Evolutionary conservation across 2,888 invertebrate species (phyloP).

Genomic region (Lasioglossum oenotherae): DNA sequence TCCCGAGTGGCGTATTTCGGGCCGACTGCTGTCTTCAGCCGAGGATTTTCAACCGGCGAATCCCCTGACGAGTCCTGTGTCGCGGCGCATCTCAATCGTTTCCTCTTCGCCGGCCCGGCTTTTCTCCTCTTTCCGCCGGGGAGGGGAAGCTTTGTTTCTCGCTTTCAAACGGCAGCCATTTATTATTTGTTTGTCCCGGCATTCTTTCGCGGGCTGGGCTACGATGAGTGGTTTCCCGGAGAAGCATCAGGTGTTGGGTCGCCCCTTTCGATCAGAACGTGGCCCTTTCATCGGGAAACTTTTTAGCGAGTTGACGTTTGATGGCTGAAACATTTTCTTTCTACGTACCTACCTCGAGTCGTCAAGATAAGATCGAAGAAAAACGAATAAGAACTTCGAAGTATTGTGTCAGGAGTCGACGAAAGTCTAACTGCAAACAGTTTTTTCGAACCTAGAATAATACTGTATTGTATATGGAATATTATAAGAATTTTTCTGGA

Average conservation of each 20-base stretch:
- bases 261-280: conserved; percentile 16
- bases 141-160: conserved; percentile 21
- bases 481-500: not conserved
- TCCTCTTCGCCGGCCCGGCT: conserved; percentile 27
- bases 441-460: not conserved
- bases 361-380: not conserved
- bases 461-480: not conserved
- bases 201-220: conserved; percentile 13
- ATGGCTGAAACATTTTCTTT: not conserved
- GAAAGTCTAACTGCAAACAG: not conserved
- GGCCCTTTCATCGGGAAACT: not conserved
- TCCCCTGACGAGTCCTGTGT: conserved; percentile 69
- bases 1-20: conserved; percentile 67
- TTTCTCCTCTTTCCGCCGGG: not conserved
- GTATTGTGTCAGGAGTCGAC: not conserved
- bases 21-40: conserved; percentile 55
- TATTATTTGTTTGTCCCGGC: conserved; percentile 56
- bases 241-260: conserved; percentile 37
- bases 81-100: conserved; percentile 74
- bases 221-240: conserved; percentile 31
- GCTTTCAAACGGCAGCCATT: conserved; percentile 50
- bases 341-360: not conserved
- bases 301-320: not conserved
- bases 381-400: not conserved
- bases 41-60: conserved; percentile 43